Conservation (phyloP, 53 echinoderm and acorn worm genomes). For the Zoroaster sp. region DNA sequence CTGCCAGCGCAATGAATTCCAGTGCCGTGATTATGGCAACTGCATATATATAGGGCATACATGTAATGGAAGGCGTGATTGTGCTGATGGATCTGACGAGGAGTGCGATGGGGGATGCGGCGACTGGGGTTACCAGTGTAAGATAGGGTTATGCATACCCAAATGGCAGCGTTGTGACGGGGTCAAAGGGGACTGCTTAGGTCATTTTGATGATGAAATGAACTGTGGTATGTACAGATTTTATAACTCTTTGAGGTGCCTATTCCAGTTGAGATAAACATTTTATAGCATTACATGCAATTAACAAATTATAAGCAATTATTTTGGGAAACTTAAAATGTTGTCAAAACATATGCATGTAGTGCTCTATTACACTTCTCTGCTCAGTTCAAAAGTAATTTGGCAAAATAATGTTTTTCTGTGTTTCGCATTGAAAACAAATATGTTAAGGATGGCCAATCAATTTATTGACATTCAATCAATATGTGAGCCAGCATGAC, state of each 20-base stretch:
- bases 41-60: neutral
- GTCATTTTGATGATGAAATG: neutral
- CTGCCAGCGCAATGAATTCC: neutral
- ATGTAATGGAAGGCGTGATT: constrained; percentile 66
- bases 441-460: no score
- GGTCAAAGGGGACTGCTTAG: neutral
- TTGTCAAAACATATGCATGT: no score
- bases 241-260: no score
- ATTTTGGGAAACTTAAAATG: no score
- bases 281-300: no score
- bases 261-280: no score
- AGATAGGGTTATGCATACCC: neutral
- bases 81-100: constrained; percentile 82
- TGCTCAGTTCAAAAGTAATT: no score
- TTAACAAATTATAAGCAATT: no score
- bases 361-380: no score
- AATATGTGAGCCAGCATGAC: neutral
- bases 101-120: constrained; percentile 27
- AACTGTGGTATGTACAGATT: neutral
- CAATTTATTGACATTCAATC: neutral
- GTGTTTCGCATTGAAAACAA: no score
- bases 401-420: no score
- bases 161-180: constrained; percentile 8
- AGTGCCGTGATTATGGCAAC: neutral
- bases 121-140: constrained; percentile 45